Evolutionary conservation across 1,140 invertebrate genomes (phyloP), one percentile per base, ranked within the genome.

Genomic region (Pseudachorutes palmiensis): DNA sequence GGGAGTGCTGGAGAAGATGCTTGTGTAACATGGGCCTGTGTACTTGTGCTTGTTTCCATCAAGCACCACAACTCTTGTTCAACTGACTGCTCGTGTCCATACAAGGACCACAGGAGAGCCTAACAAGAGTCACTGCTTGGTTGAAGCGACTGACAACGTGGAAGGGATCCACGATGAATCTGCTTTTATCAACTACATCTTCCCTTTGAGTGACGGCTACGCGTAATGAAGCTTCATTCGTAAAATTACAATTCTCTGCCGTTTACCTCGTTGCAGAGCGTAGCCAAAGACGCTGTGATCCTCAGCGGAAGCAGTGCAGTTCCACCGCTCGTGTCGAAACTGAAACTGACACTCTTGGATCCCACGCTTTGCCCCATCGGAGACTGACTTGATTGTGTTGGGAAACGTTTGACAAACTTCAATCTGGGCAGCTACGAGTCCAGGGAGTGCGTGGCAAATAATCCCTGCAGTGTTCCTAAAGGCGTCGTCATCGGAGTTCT

Each of bases 291-390:
- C 77, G 61, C 75, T 79, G 66, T 78, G 73, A 48, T 78, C 77
- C 24, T 78, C 76, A 26, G 76, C 75, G 33, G 74, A 74, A 3
- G 78, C 77, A 0, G 81, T 77, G 69, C 84, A 85, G 75, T 85
- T 85, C 84, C 84, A 85, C 31, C 82, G 75, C 71, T 85, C 82
- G 70, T 81, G 75, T 3, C 78, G 72, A 73, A 85, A 86, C 73
- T 84, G 83, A 62, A 78, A 76, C 72, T 84, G 83, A 68, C 84
- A 85, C 67, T 84, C 83, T 33, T 78, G 73, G 32, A 84, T 80
- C 1, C 82, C 83, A 36, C 80, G 73, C 24, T 78, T 73, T 1
- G 83, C 81, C 26, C 84, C 84, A 36, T 82, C 77, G 2, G 80
- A 78, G 24, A 83, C 78, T 19, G 78, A 77, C 16, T 78, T 75